A percentile compares a stretch with the other conserved stretches of the same genome.
These are phyloP conservation scores for Ormyrus nitidulus DNA, from an alignment of 2,888 invertebrate genomes.

Conservation along the genomic window DNA sequence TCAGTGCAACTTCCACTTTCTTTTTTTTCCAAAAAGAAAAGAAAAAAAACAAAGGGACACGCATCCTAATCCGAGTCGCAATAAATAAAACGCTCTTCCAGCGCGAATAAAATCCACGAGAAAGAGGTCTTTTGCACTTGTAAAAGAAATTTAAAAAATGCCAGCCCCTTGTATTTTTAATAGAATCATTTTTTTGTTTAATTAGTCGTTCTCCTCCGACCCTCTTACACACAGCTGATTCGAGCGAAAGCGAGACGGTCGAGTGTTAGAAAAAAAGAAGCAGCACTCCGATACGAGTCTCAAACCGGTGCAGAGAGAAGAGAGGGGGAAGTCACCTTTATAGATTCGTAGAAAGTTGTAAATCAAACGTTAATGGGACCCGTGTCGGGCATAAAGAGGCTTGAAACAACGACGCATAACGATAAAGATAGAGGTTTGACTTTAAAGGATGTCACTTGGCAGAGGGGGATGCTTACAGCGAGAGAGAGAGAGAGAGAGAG, in stretches of 20 bases:
- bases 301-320: not conserved
- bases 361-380: slow-evolving; percentile 75
- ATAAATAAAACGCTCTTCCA: slow-evolving; percentile 30
- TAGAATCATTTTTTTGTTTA: slow-evolving; percentile 53
- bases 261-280: too few relatives aligned
- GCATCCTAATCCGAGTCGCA: not conserved
- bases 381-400: slow-evolving; percentile 72
- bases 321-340: slow-evolving; percentile 59
- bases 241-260: slow-evolving; percentile 41
- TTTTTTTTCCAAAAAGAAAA: not conserved
- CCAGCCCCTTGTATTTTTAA: slow-evolving; percentile 38
- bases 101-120: slow-evolving; percentile 8
- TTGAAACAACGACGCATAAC: slow-evolving; percentile 73
- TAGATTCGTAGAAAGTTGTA: slow-evolving; percentile 75
- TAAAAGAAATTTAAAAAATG: slow-evolving; percentile 36
- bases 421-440: slow-evolving; percentile 72
- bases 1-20: not conserved
- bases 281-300: too few relatives aligned
- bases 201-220: slow-evolving; percentile 25
- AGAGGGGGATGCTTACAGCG: slow-evolving; percentile 15
- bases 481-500: slow-evolving; percentile 2
- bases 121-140: not conserved
- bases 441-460: slow-evolving; percentile 55
- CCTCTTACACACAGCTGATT: slow-evolving; percentile 12
- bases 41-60: slow-evolving; percentile 1